These are phyloP conservation scores for Tiliqua scincoides DNA, from an alignment of 2,113 vertebrate genomes.

Conservation along the genomic window DNA sequence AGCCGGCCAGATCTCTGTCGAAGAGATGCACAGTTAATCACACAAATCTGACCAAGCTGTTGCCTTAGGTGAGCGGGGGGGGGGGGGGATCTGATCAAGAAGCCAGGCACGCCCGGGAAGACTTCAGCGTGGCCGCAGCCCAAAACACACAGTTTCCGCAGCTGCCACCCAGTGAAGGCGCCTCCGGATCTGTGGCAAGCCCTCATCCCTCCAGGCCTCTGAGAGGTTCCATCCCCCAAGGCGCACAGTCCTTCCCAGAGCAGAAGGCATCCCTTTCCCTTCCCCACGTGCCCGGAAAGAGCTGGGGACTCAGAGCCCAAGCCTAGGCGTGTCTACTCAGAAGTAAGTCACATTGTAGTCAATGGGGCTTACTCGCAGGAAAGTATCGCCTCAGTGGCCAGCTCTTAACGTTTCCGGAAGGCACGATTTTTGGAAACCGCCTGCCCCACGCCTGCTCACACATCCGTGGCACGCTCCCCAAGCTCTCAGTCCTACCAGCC, in stretches of 20 bases:
- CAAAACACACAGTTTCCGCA: conserved; percentile 67
- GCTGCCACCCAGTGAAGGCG: conserved; percentile 61
- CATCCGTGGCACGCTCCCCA: conserved; percentile 26
- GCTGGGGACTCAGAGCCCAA: conserved; percentile 16
- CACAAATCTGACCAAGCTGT: conserved; percentile 75
- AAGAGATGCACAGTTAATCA: conserved; percentile 81
- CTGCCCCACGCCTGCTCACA: conserved; percentile 20
- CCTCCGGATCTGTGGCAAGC: conserved; percentile 63
- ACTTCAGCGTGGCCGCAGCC: conserved; percentile 64
- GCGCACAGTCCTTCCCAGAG: conserved; percentile 54
- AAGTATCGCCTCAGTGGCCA: too few species aligned
- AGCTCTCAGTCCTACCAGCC: conserved; percentile 27
- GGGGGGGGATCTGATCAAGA: conserved; percentile 22
- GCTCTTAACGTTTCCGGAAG: conserved; percentile 47
- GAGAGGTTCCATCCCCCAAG: conserved; percentile 29
- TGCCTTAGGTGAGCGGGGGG: conserved; percentile 69
- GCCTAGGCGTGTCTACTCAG: too few species aligned
- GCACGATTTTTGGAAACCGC: conserved; percentile 23
- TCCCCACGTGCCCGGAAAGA: conserved; percentile 40
- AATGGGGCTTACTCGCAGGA: too few species aligned
- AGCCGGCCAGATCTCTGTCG: conserved; percentile 76
- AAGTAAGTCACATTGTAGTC: too few species aligned
- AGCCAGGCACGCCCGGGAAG: conserved; percentile 69
- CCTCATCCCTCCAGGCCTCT: conserved; percentile 64
- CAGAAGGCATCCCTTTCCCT: conserved; percentile 43